Evolutionary conservation across 1,140 invertebrate species (phyloP).

Genomic region (Pectinophora gossypiella): DNA sequence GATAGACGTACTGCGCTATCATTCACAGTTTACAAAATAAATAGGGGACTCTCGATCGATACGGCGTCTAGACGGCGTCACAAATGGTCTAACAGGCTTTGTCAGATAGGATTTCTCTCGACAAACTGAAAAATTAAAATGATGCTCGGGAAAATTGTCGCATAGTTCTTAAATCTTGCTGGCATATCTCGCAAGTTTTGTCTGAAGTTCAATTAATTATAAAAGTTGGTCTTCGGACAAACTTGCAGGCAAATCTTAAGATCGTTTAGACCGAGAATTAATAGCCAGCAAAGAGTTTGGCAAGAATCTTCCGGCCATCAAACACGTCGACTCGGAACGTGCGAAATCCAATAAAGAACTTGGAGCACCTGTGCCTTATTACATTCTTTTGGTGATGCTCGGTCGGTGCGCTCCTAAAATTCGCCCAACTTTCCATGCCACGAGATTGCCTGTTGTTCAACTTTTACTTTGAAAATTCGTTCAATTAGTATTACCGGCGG

Average conservation of each 20-base stretch:
- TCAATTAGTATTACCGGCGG: slow-evolving; percentile 58
- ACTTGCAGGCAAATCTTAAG: slow-evolving; percentile 13
- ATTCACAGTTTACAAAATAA: neutral
- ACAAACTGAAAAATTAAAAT: neutral
- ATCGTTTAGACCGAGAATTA: slow-evolving; percentile 38
- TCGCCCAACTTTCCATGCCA: slow-evolving; percentile 54
- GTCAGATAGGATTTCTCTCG: neutral
- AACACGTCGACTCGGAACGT: slow-evolving; percentile 61
- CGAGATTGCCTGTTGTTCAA: slow-evolving; percentile 56
- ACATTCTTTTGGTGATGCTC: slow-evolving; percentile 66
- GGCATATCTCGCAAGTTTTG: neutral
- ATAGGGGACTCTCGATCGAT: neutral
- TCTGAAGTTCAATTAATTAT: neutral
- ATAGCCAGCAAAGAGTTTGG: slow-evolving; percentile 58
- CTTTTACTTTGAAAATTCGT: slow-evolving; percentile 61
- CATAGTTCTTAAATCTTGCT: neutral
- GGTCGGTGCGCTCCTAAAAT: slow-evolving; percentile 37
- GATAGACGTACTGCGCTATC: too few relatives aligned
- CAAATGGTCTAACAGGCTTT: neutral
- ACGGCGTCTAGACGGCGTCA: neutral
- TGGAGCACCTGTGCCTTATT: slow-evolving; percentile 69
- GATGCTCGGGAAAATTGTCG: neutral
- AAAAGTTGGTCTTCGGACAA: neutral
- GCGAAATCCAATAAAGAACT: slow-evolving; percentile 73
- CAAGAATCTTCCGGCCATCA: slow-evolving; percentile 67